Evolutionary conservation across 2,113 vertebrate species (phyloP), one percentile per base, ranked within the genome.

Genomic region (Nesogale talazaci): DNA sequence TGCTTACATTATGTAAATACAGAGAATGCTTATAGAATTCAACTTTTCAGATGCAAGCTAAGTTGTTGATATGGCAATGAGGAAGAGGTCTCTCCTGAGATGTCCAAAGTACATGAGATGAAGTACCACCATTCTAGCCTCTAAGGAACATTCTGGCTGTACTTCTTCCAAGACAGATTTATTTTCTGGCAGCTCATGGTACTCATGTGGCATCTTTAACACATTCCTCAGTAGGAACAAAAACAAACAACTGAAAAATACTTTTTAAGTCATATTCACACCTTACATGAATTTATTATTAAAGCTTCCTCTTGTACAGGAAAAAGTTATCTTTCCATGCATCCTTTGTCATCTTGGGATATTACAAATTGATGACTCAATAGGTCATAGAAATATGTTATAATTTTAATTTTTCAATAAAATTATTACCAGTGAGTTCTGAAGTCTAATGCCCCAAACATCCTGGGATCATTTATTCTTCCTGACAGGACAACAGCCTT

Each of bases 321-420:
- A 25, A 38, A 12, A 27, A 83, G 20, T 19, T 74, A 17, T 46
- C 86, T 70, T 88, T 61, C 36, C 36, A 88, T 89, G 52, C 46
- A 46, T 78, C 63, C n/a, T 11, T 52, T 80, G 4, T 89, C 42
- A 80, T 72, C 74, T 75, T 34, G 15, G 6, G 12, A 31, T 75
- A 83, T 83, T 94, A 81, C 61, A 89, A 90, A 83, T 56, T 87
- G 36, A 72, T n/a, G 82, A 12, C 19, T 38, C 59, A 83, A n/a
- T 42, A 79, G 83, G 77, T 83, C 65, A 91, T 67, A 23, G 40
- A 84, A 88, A 65, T 79, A 59, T 61, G 11, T 70, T 57, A 40
- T 79, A 76, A 77, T 84, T 88, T 80, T 10, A 31, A 91, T 93
- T 65, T 19, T 27, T 80, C 27, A 74, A n/a, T 80, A 31, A 38